Conservation (phyloP, 1,140 invertebrate genomes). For the Trichoplusia ni region DNA sequence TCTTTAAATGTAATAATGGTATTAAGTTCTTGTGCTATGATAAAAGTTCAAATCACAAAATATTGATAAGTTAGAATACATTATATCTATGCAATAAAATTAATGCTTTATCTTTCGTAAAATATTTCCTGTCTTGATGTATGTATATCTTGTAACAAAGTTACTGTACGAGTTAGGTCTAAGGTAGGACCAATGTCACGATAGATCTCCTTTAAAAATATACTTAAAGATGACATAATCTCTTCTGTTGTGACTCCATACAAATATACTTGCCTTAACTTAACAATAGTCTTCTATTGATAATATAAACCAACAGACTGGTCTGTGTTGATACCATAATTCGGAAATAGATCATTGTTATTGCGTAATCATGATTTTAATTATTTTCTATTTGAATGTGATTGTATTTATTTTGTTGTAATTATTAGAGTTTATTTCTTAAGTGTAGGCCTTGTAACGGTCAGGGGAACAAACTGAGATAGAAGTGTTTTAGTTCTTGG, state of each 20-base stretch:
- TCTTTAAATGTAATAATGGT: slow-evolving; percentile 17
- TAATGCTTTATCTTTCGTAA: slow-evolving; percentile 15
- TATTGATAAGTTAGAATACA: slow-evolving; percentile 19
- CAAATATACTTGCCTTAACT: background rate
- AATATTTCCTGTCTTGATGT: background rate
- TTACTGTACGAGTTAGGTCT: slow-evolving; percentile 6
- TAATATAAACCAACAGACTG: background rate
- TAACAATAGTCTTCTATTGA: background rate
- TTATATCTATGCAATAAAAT: slow-evolving; percentile 24
- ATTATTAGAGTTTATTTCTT: slow-evolving; percentile 16
- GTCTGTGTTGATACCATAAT: slow-evolving; percentile 8
- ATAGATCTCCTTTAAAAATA: too few species aligned
- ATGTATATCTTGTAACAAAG: slow-evolving; percentile 15
- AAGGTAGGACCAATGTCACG: slow-evolving; percentile 1
- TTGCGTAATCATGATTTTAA: slow-evolving; percentile 9
- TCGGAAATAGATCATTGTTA: slow-evolving; percentile 10
- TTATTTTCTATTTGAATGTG: slow-evolving; percentile 15
- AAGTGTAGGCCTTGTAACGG: background rate
- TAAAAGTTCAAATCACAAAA: slow-evolving; percentile 40
- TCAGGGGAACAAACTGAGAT: slow-evolving; percentile 16
- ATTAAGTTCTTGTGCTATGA: slow-evolving; percentile 30
- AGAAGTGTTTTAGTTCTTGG: background rate
- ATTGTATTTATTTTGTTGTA: slow-evolving; percentile 24
- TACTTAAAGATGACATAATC: too few species aligned
- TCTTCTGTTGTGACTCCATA: background rate